phyloP scores from a whole-genome alignment of 2,797 vertebrate genomes.

The Trematomus bernacchii region DNA sequence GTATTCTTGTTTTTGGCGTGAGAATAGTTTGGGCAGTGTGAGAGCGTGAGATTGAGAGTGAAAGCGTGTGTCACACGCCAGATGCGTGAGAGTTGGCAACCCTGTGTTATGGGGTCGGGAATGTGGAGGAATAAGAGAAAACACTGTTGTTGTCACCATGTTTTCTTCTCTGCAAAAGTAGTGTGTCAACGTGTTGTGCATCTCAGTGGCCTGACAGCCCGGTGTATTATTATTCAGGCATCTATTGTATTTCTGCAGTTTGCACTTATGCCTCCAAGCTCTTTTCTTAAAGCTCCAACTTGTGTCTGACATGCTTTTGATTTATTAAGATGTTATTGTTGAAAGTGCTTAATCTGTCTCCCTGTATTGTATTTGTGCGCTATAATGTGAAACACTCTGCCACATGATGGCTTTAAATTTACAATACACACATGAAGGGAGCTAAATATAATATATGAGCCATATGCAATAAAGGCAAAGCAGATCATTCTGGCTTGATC shows the following conservation, averaged over 20 bases:
- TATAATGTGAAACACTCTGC: conserved; percentile 5
- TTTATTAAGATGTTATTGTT: conserved; percentile 16
- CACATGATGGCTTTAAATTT: background rate
- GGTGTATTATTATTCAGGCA: background rate
- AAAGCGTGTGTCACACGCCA: too few relatives aligned
- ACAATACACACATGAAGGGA: conserved; percentile 7
- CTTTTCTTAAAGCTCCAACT: background rate
- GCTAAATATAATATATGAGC: conserved; percentile 25
- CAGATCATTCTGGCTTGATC: conserved; percentile 28
- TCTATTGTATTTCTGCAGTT: background rate
- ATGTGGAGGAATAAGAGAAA: too few relatives aligned
- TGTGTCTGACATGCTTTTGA: background rate
- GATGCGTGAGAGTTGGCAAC: too few relatives aligned
- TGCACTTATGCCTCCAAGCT: background rate
- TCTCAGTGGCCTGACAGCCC: too few relatives aligned
- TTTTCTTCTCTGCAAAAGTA: too few relatives aligned
- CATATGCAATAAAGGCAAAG: conserved; percentile 20
- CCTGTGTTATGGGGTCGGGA: too few relatives aligned
- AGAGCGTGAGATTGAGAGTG: too few relatives aligned
- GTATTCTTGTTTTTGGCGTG: too few relatives aligned
- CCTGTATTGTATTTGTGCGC: background rate
- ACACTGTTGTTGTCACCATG: too few relatives aligned
- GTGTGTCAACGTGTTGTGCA: too few relatives aligned
- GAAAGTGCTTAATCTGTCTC: conserved; percentile 18
- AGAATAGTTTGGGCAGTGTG: too few relatives aligned